Base-by-base conservation (phyloP, 2,113 vertebrate species). In the Argyrosomus japonicus region DNA sequence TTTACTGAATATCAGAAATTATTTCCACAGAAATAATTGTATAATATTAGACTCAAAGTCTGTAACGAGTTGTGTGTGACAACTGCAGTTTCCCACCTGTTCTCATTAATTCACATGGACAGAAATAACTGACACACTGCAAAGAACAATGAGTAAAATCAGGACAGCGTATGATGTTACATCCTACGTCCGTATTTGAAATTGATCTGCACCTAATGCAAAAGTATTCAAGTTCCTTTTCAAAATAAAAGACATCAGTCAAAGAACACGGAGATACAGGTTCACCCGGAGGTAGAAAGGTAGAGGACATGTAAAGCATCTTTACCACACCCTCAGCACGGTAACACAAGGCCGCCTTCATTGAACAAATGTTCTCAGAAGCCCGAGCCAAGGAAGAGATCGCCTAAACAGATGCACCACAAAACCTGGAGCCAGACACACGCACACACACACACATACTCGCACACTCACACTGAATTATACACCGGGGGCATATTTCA, bases 341-440 rank as follows among this genome's bases (percentile, higher is more conserved):
- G 72, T 4, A 62, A 70, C 86, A 69, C 61, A 60, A 81, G 69
- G 47, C 48, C 43, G 45, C 68, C 75, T 77, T 82, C 57, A 79
- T 25, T 40, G 19, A 72, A 36, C 68, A 54, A 56, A 76, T 77
- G 70, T 77, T 36, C 63, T 63, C 21, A 78, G 69, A 77, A 72
- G 67, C 45, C 45, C 14, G 11, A 47, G 45, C 77, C 68, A 70
- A 79, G 68, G 12, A 15, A 79, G 71, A 84, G 63, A 88, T 80
- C 13, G 7, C 45, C 71, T 67, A 36, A 86, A 69, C 83, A 76
- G 80, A 87, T 85, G 74, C 80, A 83, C 63, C 43, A 54, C 53
- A 64, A 47, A 75, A 32, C 54, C 79, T 15, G 53, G 0, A 32
- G 67, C 73, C 83, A 64, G 40, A 73, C 68, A 17, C 9, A 47